phyloP scores from a whole-genome alignment of 2,797 vertebrate genomes.

The Acipenser transmontanus region DNA sequence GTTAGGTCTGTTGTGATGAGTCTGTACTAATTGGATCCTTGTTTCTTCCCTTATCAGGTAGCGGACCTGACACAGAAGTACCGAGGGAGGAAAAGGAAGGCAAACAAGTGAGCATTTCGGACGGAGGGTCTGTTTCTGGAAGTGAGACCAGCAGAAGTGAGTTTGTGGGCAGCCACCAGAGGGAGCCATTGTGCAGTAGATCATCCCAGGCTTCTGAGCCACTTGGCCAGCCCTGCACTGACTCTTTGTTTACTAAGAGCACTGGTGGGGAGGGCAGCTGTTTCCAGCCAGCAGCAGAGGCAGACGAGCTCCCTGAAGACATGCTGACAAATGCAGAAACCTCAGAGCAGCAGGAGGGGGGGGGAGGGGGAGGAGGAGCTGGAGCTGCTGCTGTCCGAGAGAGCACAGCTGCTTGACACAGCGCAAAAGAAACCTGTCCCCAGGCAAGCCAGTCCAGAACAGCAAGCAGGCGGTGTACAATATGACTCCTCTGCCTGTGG shows the following conservation, averaged over 20 bases:
- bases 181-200: constrained; percentile 34
- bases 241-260: constrained; percentile 39
- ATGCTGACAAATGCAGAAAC: constrained; percentile 32
- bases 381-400: too few relatives aligned
- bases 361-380: too few relatives aligned
- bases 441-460: neutral
- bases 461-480: neutral
- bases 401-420: neutral
- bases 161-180: constrained; percentile 27
- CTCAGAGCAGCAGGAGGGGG: constrained; percentile 12
- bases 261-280: constrained; percentile 37
- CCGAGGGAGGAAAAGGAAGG: neutral
- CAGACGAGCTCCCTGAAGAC: constrained; percentile 37
- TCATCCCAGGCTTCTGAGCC: too few relatives aligned
- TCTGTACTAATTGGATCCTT: too few relatives aligned
- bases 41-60: constrained; percentile 13
- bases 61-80: constrained; percentile 10
- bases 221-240: constrained; percentile 35
- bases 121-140: neutral
- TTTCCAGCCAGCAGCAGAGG: constrained; percentile 32
- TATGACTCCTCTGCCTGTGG: neutral
- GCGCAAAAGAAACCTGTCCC: neutral
- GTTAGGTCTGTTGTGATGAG: too few relatives aligned
- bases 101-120: neutral
- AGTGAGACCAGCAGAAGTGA: neutral